Base-by-base conservation (phyloP, 1,140 invertebrate genomes). In the Eumaeus atala region DNA sequence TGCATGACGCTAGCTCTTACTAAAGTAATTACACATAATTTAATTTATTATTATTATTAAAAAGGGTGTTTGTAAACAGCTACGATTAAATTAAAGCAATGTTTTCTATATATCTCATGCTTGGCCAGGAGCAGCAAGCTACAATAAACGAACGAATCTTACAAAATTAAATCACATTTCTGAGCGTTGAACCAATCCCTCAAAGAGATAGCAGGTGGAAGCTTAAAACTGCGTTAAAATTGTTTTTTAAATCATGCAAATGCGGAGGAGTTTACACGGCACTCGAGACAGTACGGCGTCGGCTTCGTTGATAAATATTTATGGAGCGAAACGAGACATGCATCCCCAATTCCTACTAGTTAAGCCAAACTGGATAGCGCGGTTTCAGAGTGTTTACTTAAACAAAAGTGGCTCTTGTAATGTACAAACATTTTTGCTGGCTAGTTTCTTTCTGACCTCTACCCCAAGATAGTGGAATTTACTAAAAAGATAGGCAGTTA, bases 181-280 rank as follows among this genome's bases (percentile, higher is more conserved):
- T 28, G 21, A 28, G 6, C 21, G 38, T 44, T 9, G 16, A 9
- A 0, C 14, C 6, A 6, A 44, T 44, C 37, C 51, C 38, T 53
- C 38, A 40, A 44, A 33, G 21, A 42, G 16, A 16, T 44, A 9
- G 37, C 12, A 42, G 38, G 16, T 42, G 18, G 21, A 12, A 38
- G 49, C 35, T 50, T 51, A 17, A 55, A 54, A 55, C 34, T 47
- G 38, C 51, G 48, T 54, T 54, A 59, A 60, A 60, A 60, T 55
- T 58, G 56, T 62, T 62, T 57, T 49, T 53, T 55, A 56, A 63
- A 63, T 37, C 51, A 62, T 63, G 61, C 57, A 63, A 63, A 63
- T 58, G 49, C 53, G 28, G 48, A 38, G 7, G 44, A 58, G 51
- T 58, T 58, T 58, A 58, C 57, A 48, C 51, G 51, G 35, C 57